Evolutionary conservation across 2,113 vertebrate species (phyloP).

Genomic region (Gorsachius goisagi): DNA sequence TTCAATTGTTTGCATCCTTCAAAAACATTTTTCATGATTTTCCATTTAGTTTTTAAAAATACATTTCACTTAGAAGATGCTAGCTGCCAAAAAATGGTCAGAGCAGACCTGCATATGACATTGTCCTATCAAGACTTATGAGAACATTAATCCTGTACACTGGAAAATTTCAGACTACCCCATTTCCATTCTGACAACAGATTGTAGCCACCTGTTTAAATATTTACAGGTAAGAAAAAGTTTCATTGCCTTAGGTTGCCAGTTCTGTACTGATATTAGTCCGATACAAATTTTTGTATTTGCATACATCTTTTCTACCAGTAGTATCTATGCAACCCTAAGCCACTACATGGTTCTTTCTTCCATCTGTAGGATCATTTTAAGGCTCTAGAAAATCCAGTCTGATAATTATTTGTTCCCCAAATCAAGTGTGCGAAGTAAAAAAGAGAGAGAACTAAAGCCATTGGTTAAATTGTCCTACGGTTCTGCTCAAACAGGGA

Average conservation of each 20-base stretch:
- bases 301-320: background rate
- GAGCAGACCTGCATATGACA: background rate
- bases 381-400: background rate
- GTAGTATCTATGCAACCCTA: background rate
- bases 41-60: background rate
- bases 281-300: background rate
- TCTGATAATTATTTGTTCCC: background rate
- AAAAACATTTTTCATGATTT: background rate
- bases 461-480: background rate
- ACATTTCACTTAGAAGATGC: background rate
- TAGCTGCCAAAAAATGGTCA: background rate
- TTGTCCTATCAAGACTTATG: rapidly evolving
- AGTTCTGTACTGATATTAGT: background rate
- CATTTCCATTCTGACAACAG: background rate
- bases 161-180: background rate
- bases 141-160: background rate
- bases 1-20: background rate
- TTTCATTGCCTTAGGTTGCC: background rate
- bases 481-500: background rate
- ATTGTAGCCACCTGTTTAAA: background rate
- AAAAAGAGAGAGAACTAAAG: background rate
- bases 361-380: background rate
- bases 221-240: background rate
- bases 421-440: background rate
- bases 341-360: background rate